Evolutionary conservation across 2,888 invertebrate species (phyloP).

Genomic region (Aspidapion aeneum): DNA sequence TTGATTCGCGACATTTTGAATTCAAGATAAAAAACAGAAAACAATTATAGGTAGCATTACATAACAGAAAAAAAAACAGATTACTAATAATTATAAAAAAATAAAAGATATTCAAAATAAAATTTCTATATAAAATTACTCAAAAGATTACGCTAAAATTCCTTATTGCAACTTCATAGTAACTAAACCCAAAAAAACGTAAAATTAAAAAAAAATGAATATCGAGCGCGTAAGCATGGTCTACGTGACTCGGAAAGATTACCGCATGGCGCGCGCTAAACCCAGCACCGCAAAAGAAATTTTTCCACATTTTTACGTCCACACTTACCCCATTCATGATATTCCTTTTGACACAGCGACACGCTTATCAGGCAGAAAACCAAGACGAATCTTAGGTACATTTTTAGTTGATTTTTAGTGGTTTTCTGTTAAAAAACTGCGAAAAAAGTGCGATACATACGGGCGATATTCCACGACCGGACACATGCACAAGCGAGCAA

Average conservation of each 20-base stretch:
- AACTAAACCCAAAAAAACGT: background rate
- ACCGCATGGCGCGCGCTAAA: constrained; percentile 28
- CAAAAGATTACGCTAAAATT: too few relatives aligned
- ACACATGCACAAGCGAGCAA: background rate
- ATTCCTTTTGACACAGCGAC: constrained; percentile 23
- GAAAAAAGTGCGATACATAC: background rate
- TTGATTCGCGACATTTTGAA: too few relatives aligned
- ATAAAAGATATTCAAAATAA: background rate
- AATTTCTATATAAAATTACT: too few relatives aligned
- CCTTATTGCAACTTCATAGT: background rate
- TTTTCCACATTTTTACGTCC: constrained; percentile 24
- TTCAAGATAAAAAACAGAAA: too few relatives aligned
- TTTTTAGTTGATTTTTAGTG: constrained; percentile 23
- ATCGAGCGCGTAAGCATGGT: constrained; percentile 23
- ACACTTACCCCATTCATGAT: constrained; percentile 41
- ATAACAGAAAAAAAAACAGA: background rate
- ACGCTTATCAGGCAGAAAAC: constrained; percentile 25
- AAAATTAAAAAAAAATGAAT: constrained; percentile 5
- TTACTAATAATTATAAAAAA: background rate
- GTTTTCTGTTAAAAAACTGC: constrained; percentile 8
- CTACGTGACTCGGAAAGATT: constrained; percentile 34
- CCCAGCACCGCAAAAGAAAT: constrained; percentile 2
- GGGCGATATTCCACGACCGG: background rate
- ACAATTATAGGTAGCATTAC: too few relatives aligned
- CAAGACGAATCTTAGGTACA: constrained; percentile 32